phyloP scores from a whole-genome alignment of 2,797 vertebrate genomes.

The Orientallactaga sibirica region DNA sequence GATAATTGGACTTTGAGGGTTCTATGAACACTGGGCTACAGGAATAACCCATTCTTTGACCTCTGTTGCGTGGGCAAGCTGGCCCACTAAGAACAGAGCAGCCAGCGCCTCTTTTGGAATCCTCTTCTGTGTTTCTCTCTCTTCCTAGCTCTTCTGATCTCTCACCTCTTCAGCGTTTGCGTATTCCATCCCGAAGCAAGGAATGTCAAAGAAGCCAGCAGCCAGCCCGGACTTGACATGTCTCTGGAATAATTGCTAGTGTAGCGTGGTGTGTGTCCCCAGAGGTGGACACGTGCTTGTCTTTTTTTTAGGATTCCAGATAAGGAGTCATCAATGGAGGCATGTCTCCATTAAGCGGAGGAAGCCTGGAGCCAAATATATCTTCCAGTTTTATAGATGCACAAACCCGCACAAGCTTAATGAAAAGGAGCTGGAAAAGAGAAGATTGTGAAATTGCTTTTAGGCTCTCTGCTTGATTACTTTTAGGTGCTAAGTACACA shows the following conservation, averaged over 20 bases:
- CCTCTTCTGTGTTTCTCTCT: background rate
- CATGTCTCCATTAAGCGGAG: constrained; percentile 38
- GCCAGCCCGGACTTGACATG: background rate
- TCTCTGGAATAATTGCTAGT: background rate
- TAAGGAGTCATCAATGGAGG: constrained; percentile 65
- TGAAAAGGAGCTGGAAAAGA: constrained; percentile 68
- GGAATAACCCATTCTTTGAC: background rate
- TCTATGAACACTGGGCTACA: background rate
- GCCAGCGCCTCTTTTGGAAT: background rate
- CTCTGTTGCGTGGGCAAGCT: background rate
- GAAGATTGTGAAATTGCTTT: constrained; percentile 71
- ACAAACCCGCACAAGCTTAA: constrained; percentile 68
- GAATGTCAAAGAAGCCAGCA: constrained; percentile 1
- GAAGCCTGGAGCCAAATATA: constrained; percentile 57
- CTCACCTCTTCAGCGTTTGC: background rate
- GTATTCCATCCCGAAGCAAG: background rate
- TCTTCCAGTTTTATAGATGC: constrained; percentile 61
- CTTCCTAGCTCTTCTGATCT: background rate
- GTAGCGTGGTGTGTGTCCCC: background rate
- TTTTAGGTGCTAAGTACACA: constrained; percentile 56
- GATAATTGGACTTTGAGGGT: background rate
- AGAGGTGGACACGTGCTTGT: background rate
- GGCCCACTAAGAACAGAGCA: background rate
- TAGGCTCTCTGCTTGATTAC: constrained; percentile 67
- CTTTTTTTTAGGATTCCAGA: background rate